Evolutionary conservation across 2,113 vertebrate species (phyloP), one percentile per base, ranked within the genome.

Genomic region (Ceyx melanurus): DNA sequence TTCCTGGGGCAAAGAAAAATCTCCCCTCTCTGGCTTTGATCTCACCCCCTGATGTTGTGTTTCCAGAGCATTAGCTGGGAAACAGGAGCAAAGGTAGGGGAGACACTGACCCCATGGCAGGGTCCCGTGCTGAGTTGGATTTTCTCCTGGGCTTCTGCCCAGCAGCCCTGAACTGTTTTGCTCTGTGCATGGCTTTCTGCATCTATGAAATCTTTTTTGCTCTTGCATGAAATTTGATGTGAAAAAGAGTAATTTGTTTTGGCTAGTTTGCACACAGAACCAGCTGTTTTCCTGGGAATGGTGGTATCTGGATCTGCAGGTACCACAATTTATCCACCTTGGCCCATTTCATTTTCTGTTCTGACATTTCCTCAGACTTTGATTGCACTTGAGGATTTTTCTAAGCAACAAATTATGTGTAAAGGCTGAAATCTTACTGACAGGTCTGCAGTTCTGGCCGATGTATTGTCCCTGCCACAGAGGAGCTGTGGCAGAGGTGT

Each of bases 11-110:
- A 48, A 71, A 86, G 72, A 60, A 11, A 80, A 86, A 71, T 71
- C 58, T 53, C 48, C 31, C 15, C 46, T 92, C 58, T 16, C 17
- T 46, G 64, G 26, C 79, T 93, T 92, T 94, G 89, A 87, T 83
- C 68, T 88, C 66, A 37, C 45, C 37, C 82, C 46, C 71, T 43
- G 53, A 88, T 0, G 2, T 61, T 61, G n/a, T 3, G 3, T 90
- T 93, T 93, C 26, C 2, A 1, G 46, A 89, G 31, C 19, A 4
- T 66, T 61, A 33, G 33, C 22, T 75, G 61, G 25, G 81, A 84
- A 87, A 31, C 4, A 22, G 35, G 35, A 82, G 37, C 54, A 66
- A 61, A 77, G 40, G 62, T 5, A 43, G 4, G 4, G 29, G 25
- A 51, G 54, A 76, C 29, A 15, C 35, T 79, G 43, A 67, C 29